Percentiles rank a stretch among this genome's conserved stretches.
These are phyloP conservation scores for Hypothenemus hampei DNA, from an alignment of 1,140 invertebrate species.

Conservation along the genomic window DNA sequence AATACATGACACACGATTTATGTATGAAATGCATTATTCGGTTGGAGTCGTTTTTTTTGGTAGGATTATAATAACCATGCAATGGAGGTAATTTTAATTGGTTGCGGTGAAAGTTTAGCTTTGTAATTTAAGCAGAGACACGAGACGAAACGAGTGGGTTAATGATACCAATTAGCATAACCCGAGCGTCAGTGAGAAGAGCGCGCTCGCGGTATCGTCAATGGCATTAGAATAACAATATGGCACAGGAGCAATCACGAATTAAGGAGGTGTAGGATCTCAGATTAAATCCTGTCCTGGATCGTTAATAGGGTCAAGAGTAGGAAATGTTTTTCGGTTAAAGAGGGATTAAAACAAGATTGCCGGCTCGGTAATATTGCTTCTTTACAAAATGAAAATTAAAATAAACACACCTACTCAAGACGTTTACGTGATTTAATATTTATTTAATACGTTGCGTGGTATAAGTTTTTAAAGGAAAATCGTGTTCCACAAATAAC, in stretches of 20 bases:
- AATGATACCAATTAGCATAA: conserved; percentile 10
- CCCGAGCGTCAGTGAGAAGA: background rate
- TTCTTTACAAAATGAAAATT: too few species aligned
- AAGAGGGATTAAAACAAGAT: too few species aligned
- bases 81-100: conserved; percentile 5
- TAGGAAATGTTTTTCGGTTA: background rate
- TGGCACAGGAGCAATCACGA: background rate
- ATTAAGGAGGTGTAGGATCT: conserved; percentile 3
- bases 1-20: background rate
- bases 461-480: too few species aligned
- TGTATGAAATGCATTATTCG: too few species aligned
- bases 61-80: too few species aligned
- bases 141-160: conserved; percentile 2
- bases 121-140: conserved; percentile 4
- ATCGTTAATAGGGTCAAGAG: conserved; percentile 2
- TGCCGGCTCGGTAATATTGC: too few species aligned
- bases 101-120: background rate
- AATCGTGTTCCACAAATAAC: too few species aligned
- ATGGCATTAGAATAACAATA: conserved; percentile 4
- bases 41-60: too few species aligned
- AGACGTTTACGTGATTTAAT: too few species aligned
- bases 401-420: too few species aligned
- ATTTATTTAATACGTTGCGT: too few species aligned
- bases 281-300: background rate
- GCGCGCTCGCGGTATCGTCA: background rate